Base-by-base conservation (phyloP, 2,888 invertebrate genomes). In the Cataglyphis albicans region DNA sequence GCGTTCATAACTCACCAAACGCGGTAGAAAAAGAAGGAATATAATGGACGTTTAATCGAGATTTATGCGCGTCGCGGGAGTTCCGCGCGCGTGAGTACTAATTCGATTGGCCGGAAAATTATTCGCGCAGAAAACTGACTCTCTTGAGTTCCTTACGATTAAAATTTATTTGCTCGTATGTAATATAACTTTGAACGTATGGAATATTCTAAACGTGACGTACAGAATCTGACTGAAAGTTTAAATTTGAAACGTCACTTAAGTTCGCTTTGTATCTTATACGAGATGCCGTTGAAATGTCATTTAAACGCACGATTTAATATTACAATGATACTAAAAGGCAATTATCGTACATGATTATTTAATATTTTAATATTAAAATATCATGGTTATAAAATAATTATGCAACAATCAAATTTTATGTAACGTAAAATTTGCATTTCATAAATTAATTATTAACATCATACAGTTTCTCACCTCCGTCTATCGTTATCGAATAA, bases 1-100 rank as follows among this genome's bases (percentile, higher is more conserved):
- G 80, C 73, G 74, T 83, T 78, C 83, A 67, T 84, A 84, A 70
- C 59, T 80, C 78, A 80, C 32, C 59, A 59, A 70, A 78, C 38
- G 44, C 32, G 44, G 70, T 57, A 41, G 38, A n/a, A 61, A 35
- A 70, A 68, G 48, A 80, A 48, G 57, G 25, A 35, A 72, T 52
- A 80, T 61, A 70, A 80, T 80, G 25, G 59, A 70, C 48, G 48
- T 80, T 80, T 72, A 80, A 80, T 70, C 78, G 59, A 72, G 59
- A 80, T 80, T 80, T 80, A 80, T 80, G 78, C 70, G 21, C 59
- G 78, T 80, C 72, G 72, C 59, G 78, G 78, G 78, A 80, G 72
- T 80, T 72, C 32, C 32, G 59, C 70, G 59, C 59, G 55, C 65
- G 25, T 38, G 76, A 55, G 57, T 59, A 55, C 70, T 80, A 80